phyloP scores from a whole-genome alignment of 2,113 vertebrate genomes.

The Perca schrenkii region DNA sequence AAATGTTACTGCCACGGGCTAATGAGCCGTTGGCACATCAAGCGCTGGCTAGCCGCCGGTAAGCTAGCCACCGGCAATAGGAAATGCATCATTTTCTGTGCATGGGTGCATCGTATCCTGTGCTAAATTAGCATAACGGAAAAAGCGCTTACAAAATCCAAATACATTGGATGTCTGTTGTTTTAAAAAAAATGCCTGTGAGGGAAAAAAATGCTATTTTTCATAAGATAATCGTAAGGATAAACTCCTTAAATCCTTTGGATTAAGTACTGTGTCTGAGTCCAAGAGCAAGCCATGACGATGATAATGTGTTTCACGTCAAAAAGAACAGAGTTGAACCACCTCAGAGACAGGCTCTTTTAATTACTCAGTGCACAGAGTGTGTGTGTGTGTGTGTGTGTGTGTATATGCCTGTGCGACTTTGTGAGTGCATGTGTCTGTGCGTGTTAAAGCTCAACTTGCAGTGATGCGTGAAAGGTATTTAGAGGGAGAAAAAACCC shows the following conservation, averaged over 20 bases:
- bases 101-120: slow-evolving; percentile 37
- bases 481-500: slow-evolving; percentile 9
- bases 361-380: slow-evolving; percentile 36
- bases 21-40: background rate
- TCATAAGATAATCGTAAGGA: slow-evolving; percentile 30
- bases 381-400: background rate
- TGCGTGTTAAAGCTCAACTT: slow-evolving; percentile 10
- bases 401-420: background rate
- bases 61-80: slow-evolving; percentile 23
- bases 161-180: slow-evolving; percentile 2
- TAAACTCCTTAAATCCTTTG: slow-evolving; percentile 38
- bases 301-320: slow-evolving; percentile 45
- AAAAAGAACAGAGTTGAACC: slow-evolving; percentile 36
- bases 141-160: slow-evolving; percentile 17
- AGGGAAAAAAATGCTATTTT: slow-evolving; percentile 9
- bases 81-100: slow-evolving; percentile 22
- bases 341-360: slow-evolving; percentile 8
- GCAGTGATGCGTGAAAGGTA: slow-evolving; percentile 41
- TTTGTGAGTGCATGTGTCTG: background rate
- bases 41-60: slow-evolving; percentile 26
- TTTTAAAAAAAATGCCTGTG: background rate
- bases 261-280: slow-evolving; percentile 18
- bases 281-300: slow-evolving; percentile 13
- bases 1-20: background rate
- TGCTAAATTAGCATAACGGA: slow-evolving; percentile 27